These are phyloP conservation scores for Ladona fulva DNA, from an alignment of 1,140 invertebrate species.

Conservation along the genomic window DNA sequence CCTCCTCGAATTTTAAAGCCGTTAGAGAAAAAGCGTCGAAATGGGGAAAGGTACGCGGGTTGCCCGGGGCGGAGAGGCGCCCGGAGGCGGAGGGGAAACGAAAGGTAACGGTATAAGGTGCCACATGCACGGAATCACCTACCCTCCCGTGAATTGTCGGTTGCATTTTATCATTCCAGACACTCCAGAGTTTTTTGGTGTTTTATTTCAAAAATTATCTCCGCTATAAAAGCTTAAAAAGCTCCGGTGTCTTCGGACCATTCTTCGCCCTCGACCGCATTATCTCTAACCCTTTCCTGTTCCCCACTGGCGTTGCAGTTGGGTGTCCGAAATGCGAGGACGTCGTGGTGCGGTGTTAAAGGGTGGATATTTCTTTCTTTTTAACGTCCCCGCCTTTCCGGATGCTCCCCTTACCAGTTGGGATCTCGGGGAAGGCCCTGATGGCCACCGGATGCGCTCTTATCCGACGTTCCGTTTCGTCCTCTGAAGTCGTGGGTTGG, in stretches of 20 bases:
- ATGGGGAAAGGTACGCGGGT: not conserved
- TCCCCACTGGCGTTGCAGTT: not conserved
- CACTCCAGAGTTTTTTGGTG: not conserved
- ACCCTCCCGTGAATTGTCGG: not conserved
- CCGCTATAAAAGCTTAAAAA: not conserved
- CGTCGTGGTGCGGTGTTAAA: not conserved
- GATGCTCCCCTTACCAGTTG: no score
- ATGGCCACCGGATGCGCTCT: not conserved
- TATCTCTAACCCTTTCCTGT: not conserved
- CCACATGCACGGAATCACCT: conserved; percentile 1
- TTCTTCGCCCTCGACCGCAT: not conserved
- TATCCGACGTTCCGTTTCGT: not conserved
- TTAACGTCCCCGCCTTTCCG: no score
- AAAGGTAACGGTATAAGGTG: not conserved
- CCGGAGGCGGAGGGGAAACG: not conserved
- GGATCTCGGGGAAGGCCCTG: no score
- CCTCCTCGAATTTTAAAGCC: conserved; percentile 5
- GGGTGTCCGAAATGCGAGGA: not conserved
- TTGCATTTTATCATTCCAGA: not conserved
- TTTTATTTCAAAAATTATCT: no score
- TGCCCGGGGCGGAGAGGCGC: no score
- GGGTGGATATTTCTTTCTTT: no score
- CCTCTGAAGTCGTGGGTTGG: not conserved
- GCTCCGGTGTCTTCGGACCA: not conserved
- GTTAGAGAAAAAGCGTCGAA: not conserved